Evolutionary conservation across 1,140 invertebrate genomes (phyloP).

Genomic region (Drosophila equinoxialis): DNA sequence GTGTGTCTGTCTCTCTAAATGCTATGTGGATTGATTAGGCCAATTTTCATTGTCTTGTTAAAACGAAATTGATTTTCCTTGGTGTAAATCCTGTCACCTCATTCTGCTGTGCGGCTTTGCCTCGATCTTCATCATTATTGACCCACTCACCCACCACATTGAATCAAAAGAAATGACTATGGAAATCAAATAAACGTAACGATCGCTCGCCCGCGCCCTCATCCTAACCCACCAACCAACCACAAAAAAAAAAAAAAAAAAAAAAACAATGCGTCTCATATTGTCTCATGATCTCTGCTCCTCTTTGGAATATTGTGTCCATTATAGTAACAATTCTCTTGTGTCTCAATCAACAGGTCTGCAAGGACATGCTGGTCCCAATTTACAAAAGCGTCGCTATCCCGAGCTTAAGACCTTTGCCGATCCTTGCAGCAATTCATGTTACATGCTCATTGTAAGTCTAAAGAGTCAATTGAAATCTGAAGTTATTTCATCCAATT

Average conservation of each 20-base stretch:
- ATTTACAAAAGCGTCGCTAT: constrained; percentile 93
- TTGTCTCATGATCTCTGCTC: constrained; percentile 44
- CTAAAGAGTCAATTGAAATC: neutral
- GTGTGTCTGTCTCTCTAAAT: constrained; percentile 21
- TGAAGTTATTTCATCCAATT: neutral
- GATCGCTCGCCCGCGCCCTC: constrained; percentile 33
- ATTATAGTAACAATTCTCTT: constrained; percentile 1
- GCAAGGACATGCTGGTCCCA: constrained; percentile 95
- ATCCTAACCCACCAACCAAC: constrained; percentile 51
- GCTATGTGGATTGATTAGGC: constrained; percentile 62
- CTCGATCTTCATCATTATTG: constrained; percentile 18
- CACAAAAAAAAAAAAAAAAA: too few relatives aligned
- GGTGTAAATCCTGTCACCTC: constrained; percentile 63
- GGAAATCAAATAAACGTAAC: constrained; percentile 39
- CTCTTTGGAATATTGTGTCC: too few relatives aligned
- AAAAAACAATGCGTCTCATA: constrained; percentile 54
- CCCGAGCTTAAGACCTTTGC: constrained; percentile 93
- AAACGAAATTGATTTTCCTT: constrained; percentile 53
- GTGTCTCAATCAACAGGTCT: constrained; percentile 84
- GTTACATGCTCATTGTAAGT: constrained; percentile 94
- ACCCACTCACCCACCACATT: constrained; percentile 28
- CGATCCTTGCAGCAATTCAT: constrained; percentile 93
- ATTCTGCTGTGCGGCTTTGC: constrained; percentile 62
- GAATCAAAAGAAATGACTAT: neutral
- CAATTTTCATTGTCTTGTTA: constrained; percentile 49